phyloP scores from a whole-genome alignment of 2,113 vertebrate species.

The Chionodraco myersi region DNA sequence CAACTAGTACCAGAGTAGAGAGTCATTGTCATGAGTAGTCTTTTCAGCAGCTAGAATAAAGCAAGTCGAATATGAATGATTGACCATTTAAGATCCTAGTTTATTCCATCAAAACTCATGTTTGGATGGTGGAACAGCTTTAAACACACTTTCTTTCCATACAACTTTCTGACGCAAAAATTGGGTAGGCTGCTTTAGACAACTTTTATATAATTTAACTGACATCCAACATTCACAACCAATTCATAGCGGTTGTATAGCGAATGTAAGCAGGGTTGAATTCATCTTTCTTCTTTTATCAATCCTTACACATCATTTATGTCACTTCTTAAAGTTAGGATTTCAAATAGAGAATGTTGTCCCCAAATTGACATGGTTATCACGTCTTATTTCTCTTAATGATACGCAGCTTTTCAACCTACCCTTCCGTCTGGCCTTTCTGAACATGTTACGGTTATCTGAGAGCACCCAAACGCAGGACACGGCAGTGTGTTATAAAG shows the following conservation, averaged over 20 bases:
- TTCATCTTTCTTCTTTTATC: not conserved
- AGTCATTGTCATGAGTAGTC: not conserved
- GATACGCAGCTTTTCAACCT: not conserved
- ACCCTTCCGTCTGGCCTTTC: not conserved
- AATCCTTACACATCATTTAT: not conserved
- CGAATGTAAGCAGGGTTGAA: not conserved
- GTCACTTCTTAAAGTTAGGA: not conserved
- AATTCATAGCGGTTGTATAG: not conserved
- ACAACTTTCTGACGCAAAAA: not conserved
- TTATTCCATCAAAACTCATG: not conserved
- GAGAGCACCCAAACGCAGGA: too few relatives aligned
- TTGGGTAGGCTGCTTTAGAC: not conserved
- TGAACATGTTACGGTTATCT: not conserved
- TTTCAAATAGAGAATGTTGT: not conserved
- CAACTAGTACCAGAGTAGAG: not conserved
- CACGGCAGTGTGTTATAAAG: too few relatives aligned
- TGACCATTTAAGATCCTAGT: too few relatives aligned
- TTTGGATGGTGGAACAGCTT: not conserved
- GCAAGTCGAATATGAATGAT: not conserved
- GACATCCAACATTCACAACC: not conserved
- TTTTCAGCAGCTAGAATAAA: not conserved
- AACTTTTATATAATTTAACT: not conserved
- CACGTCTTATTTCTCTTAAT: not conserved
- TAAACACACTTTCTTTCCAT: not conserved
- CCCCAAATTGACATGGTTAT: not conserved